A percentile compares a stretch with the other conserved stretches of the same genome.
Conservation (phyloP, 2,888 invertebrate species). For the Phoronis australis region DNA sequence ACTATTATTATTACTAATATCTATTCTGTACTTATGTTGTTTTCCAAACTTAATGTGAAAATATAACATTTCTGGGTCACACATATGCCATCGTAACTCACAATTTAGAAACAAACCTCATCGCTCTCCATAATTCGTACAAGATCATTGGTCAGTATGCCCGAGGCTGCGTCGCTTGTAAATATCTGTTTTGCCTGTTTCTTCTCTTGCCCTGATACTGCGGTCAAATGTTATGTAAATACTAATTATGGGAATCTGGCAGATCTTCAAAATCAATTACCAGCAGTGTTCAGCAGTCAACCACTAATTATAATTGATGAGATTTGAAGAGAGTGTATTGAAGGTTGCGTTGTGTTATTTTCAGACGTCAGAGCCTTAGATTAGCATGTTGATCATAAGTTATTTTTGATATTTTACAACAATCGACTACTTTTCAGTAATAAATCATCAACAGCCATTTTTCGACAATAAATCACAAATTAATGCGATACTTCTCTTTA, state of each 20-base stretch:
- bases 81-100: not conserved
- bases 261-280: not conserved
- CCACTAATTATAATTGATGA: conserved; percentile 2
- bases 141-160: conserved; percentile 49
- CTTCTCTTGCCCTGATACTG: conserved; percentile 17
- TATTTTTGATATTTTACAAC: no score
- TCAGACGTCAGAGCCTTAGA: no score
- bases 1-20: not conserved
- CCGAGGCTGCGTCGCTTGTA: conserved; percentile 46
- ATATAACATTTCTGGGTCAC: not conserved
- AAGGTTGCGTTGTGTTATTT: no score
- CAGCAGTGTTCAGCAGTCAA: not conserved
- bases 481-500: no score
- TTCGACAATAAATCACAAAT: no score
- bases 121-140: conserved; percentile 41
- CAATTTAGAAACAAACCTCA: conserved; percentile 15
- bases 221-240: not conserved
- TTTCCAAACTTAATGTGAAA: not conserved
- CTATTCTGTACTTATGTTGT: no score
- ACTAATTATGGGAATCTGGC: not conserved
- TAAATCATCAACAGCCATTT: no score
- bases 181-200: conserved; percentile 38
- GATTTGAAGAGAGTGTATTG: no score
- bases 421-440: no score
- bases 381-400: no score